These are phyloP conservation scores for Cataglyphis cursor DNA, from an alignment of 2,888 invertebrate genomes.

Conservation along the genomic window DNA sequence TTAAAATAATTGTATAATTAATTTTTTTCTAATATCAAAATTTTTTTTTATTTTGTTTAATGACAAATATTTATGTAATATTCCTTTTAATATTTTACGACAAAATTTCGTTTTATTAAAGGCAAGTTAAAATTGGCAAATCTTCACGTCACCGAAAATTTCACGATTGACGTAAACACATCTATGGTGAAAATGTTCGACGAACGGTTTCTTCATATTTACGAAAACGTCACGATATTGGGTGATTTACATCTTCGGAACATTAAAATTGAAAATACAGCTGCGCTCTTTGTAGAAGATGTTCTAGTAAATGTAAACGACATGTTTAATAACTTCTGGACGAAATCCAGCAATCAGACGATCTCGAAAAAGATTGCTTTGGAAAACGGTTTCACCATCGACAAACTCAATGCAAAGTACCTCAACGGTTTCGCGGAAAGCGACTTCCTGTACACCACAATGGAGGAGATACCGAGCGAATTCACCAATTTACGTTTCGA, in stretches of 20 bases:
- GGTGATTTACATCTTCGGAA: conserved; percentile 75
- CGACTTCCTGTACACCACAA: conserved; percentile 79
- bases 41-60: neutral
- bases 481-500: conserved; percentile 72
- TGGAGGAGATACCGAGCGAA: conserved; percentile 65
- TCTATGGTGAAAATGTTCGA: conserved; percentile 50
- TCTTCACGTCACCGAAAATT: conserved; percentile 76
- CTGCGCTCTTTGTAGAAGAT: conserved; percentile 59
- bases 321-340: conserved; percentile 76
- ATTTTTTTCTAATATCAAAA: neutral
- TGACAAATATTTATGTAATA: conserved; percentile 8
- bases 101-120: conserved; percentile 49
- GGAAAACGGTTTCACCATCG: conserved; percentile 74
- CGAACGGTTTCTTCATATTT: conserved; percentile 73
- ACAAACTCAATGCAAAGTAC: conserved; percentile 72
- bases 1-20: neutral
- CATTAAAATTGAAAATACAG: conserved; percentile 61
- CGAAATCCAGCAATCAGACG: conserved; percentile 79
- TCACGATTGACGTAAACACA: conserved; percentile 65
- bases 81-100: neutral
- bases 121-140: conserved; percentile 75
- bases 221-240: conserved; percentile 75
- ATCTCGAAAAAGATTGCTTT: conserved; percentile 71
- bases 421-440: conserved; percentile 76
- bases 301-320: conserved; percentile 57